Conservation (phyloP, 30 jellyfish, hydroid and myxozoan genomes). For the Clytia hemisphaerica region DNA sequence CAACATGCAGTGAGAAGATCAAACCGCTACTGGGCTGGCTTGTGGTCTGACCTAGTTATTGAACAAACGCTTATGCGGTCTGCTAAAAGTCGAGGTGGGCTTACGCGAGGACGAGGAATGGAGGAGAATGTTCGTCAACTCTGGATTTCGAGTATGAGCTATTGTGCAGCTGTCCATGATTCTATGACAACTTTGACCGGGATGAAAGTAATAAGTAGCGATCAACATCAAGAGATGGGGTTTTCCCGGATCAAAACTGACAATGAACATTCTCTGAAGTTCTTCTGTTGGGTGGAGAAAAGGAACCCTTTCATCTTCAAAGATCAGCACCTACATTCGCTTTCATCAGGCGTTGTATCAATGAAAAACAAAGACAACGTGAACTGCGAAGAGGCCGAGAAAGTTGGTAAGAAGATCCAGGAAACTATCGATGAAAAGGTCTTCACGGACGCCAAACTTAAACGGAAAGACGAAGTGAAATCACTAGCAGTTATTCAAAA, state of each 20-base stretch:
- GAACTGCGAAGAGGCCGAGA: constrained; percentile 50
- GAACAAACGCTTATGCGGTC: constrained; percentile 42
- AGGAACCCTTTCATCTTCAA: constrained; percentile 9
- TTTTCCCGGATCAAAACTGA: constrained; percentile 19
- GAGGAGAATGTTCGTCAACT: constrained; percentile 23
- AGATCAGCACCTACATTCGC: constrained; percentile 22
- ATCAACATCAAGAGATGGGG: constrained; percentile 47
- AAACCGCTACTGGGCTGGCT: constrained; percentile 39
- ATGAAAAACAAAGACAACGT: constrained; percentile 18
- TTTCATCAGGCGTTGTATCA: constrained; percentile 24
- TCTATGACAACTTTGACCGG: constrained; percentile 42
- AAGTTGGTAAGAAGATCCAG: constrained; percentile 35
- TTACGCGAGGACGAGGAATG: constrained; percentile 49
- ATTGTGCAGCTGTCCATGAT: constrained; percentile 35
- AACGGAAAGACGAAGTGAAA: constrained; percentile 24
- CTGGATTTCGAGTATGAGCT: constrained; percentile 26
- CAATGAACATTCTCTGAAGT: constrained; percentile 15
- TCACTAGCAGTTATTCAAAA: constrained; percentile 2
- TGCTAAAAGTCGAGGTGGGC: constrained; percentile 38
- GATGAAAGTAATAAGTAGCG: constrained; percentile 20
- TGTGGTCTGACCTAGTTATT: constrained; percentile 46
- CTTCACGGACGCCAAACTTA: constrained; percentile 14
- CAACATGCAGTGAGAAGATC: constrained; percentile 30
- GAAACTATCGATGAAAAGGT: not conserved
- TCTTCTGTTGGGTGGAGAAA: constrained; percentile 36